These are phyloP conservation scores for Andrena camellia DNA, from an alignment of 2,888 invertebrate genomes.

Conservation along the genomic window DNA sequence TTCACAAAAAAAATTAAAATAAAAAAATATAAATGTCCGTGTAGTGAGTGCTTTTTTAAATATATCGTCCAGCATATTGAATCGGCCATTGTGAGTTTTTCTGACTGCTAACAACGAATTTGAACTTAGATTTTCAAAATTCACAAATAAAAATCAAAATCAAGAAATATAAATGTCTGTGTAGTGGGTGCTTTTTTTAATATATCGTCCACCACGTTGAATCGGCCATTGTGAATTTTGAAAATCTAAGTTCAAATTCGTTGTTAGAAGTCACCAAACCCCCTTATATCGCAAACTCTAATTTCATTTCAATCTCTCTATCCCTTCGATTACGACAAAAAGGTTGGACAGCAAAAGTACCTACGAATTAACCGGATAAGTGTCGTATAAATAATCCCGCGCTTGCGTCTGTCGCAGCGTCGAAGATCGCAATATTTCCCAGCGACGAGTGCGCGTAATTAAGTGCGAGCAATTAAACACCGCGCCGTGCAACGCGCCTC, in stretches of 20 bases:
- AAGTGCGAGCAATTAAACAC: constrained; percentile 60
- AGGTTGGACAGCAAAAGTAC: not conserved
- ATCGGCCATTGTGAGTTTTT: too few species aligned
- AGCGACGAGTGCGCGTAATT: constrained; percentile 46
- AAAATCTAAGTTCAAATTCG: too few species aligned
- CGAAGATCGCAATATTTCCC: constrained; percentile 37
- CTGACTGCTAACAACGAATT: too few species aligned
- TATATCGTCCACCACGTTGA: too few species aligned
- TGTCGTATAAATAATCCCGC: constrained; percentile 43
- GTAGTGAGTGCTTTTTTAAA: too few species aligned
- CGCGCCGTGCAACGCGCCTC: constrained; percentile 29
- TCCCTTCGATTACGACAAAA: not conserved
- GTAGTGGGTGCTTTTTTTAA: too few species aligned
- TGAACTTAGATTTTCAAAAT: too few species aligned
- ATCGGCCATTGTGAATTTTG: too few species aligned
- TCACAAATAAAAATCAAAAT: too few species aligned
- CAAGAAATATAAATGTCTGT: too few species aligned
- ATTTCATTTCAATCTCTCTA: not conserved
- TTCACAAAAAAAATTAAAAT: not conserved
- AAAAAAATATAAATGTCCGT: not conserved
- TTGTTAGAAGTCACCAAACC: too few species aligned
- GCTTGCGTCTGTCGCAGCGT: constrained; percentile 10
- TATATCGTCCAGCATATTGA: too few species aligned
- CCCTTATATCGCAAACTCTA: not conserved
- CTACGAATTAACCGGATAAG: constrained; percentile 19